Base-by-base conservation (phyloP, 2,888 invertebrate genomes). In the Agrilus cyanescens region DNA sequence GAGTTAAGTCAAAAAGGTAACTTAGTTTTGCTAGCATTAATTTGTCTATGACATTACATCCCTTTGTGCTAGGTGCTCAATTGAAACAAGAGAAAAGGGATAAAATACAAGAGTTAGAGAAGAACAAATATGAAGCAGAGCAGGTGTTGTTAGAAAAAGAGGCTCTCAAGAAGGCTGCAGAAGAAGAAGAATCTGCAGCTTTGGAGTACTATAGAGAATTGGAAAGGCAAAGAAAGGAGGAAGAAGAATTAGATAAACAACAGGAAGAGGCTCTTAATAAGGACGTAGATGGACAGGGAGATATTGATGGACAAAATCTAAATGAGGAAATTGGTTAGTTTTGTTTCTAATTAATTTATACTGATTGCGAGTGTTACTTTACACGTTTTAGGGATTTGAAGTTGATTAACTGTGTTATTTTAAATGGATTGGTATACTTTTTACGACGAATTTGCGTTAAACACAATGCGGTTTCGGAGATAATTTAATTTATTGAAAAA, bases 1-100 rank as follows among this genome's bases (percentile, higher is more conserved):
- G 84, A 90, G 52, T 71, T 91, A 57, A 81, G 85, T 38, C 73
- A 76, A 45, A 78, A 78, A 57, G 90, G 89, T 30, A 81, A 80
- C 4, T 15, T 4, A 8, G 37, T 20, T n/a, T 12, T 15, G 12
- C 3, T 13, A 12, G 6, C 15, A 4, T 32, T 18, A 14, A 2
- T n/a, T 38, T 43, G 16, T 14, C 4, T 3, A 37, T 18, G 18
- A 38, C 12, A 10, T 10, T 33, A 16, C 16, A 2, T 16, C 16
- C 4, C 13, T 39, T 41, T 40, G 25, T 37, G 6, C 6, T 31
- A 58, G 89, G 90, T 8, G 82, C 82, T 25, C 57, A 63, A 50
- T 70, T 87, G 50, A 82, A 83, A 59, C 74, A 73, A 48, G 85
- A 87, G 54, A 82, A 83, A 59, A 75, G 80, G 55, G 75, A 76